A percentile compares a stretch with the other conserved stretches of the same genome.
Evolutionary conservation across 2,888 invertebrate species (phyloP).

Genomic region (Pachymerium ferrugineum): DNA sequence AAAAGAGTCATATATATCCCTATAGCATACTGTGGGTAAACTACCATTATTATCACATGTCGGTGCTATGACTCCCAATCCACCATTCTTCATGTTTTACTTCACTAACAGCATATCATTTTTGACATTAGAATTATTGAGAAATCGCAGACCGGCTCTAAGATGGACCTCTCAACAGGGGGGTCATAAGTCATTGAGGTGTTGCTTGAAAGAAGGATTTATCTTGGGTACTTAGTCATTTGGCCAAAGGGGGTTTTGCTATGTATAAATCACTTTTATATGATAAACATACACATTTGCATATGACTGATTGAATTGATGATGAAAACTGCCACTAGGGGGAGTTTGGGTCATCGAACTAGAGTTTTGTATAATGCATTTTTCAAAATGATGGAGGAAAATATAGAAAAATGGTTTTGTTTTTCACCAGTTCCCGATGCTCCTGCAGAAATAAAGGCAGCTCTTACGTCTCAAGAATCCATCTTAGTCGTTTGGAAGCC

Average conservation of each 20-base stretch:
- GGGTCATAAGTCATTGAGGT: slow-evolving; percentile 14
- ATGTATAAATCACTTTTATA: neutral
- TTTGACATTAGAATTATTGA: slow-evolving; percentile 18
- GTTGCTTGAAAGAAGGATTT: neutral
- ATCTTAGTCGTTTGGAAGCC: slow-evolving; percentile 92
- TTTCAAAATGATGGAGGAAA: neutral
- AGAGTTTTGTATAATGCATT: neutral
- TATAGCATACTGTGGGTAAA: slow-evolving; percentile 14
- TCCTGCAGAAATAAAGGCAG: slow-evolving; percentile 84
- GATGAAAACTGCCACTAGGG: neutral
- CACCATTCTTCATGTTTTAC: slow-evolving; percentile 5
- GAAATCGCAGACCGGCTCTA: neutral
- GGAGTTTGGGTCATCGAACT: neutral
- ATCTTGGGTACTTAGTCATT: neutral
- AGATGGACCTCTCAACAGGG: neutral
- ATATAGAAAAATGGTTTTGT: slow-evolving; percentile 14
- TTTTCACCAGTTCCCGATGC: slow-evolving; percentile 73
- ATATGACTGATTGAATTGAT: neutral
- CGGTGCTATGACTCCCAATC: neutral
- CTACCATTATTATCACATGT: slow-evolving; percentile 10
- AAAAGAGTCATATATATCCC: neutral
- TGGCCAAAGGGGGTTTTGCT: neutral
- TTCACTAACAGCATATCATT: neutral
- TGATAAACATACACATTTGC: slow-evolving; percentile 9
- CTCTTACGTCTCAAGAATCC: slow-evolving; percentile 84